phyloP scores from a whole-genome alignment of 2,797 vertebrate species.

The Merluccius polli region DNA sequence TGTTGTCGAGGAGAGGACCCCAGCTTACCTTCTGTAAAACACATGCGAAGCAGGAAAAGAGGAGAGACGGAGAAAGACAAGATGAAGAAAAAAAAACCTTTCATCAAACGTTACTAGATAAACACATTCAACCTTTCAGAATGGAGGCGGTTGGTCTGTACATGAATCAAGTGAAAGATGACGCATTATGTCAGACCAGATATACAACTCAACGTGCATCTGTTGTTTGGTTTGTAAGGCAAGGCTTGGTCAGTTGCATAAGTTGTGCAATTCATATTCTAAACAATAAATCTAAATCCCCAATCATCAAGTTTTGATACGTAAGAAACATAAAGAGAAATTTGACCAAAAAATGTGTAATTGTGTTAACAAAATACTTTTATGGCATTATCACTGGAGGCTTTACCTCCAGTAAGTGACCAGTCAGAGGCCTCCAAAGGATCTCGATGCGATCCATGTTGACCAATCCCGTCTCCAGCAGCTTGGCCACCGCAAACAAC shows the following conservation, averaged over 20 bases:
- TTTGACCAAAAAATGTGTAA: too few relatives aligned
- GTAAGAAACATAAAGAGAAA: too few relatives aligned
- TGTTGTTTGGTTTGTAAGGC: too few relatives aligned
- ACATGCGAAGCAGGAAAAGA: conserved; percentile 80
- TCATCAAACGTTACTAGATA: conserved; percentile 24
- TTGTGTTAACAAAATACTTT: too few relatives aligned
- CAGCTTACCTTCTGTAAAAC: conserved; percentile 96
- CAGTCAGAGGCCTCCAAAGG: conserved; percentile 94
- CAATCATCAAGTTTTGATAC: too few relatives aligned
- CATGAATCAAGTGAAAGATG: neutral
- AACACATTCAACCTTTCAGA: neutral
- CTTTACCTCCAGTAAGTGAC: conserved; percentile 93
- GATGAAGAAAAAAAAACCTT: conserved; percentile 55
- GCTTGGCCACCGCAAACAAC: conserved; percentile 96
- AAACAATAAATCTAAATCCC: too few relatives aligned
- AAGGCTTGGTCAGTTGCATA: too few relatives aligned
- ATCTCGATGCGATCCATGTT: conserved; percentile 99
- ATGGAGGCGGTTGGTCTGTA: neutral
- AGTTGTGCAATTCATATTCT: too few relatives aligned
- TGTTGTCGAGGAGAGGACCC: conserved; percentile 45
- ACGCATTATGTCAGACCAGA: neutral
- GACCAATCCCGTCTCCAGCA: conserved; percentile 94
- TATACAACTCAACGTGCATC: neutral
- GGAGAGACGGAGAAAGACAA: conserved; percentile 76
- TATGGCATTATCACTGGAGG: neutral